Evolutionary conservation across 2,888 invertebrate genomes (phyloP).

Genomic region (Mesorhabditis spiculigera): DNA sequence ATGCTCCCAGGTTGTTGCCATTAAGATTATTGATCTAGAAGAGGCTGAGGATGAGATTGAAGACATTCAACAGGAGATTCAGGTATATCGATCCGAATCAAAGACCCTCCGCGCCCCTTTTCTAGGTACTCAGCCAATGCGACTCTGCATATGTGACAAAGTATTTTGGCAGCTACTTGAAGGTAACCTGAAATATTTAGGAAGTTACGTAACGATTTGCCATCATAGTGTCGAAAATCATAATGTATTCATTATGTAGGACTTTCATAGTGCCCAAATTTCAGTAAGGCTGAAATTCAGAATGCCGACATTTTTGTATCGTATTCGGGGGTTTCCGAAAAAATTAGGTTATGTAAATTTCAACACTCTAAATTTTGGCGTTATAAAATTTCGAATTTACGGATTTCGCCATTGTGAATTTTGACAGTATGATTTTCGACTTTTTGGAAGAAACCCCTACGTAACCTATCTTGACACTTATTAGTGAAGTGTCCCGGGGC

Average conservation of each 20-base stretch:
- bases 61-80: conserved; percentile 92
- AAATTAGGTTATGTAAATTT: not conserved
- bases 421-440: too few species aligned
- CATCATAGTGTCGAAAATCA: not conserved
- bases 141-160: conserved; percentile 98
- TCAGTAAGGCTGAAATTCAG: too few species aligned
- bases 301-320: too few species aligned
- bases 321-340: not conserved
- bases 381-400: not conserved
- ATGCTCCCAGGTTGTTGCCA: conserved; percentile 83
- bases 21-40: conserved; percentile 97
- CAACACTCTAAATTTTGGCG: too few species aligned
- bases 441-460: not conserved
- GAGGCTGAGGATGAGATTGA: conserved; percentile 99
- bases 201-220: conserved; percentile 86
- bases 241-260: not conserved
- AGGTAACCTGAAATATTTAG: conserved; percentile 89
- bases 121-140: conserved; percentile 93
- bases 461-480: not conserved
- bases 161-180: conserved; percentile 98
- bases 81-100: conserved; percentile 12
- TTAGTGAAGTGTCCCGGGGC: too few species aligned
- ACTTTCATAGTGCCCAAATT: too few species aligned
- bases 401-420: not conserved
- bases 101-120: not conserved